Evolutionary conservation across 1,140 invertebrate species (phyloP).

Genomic region (Solenopsis fugax): DNA sequence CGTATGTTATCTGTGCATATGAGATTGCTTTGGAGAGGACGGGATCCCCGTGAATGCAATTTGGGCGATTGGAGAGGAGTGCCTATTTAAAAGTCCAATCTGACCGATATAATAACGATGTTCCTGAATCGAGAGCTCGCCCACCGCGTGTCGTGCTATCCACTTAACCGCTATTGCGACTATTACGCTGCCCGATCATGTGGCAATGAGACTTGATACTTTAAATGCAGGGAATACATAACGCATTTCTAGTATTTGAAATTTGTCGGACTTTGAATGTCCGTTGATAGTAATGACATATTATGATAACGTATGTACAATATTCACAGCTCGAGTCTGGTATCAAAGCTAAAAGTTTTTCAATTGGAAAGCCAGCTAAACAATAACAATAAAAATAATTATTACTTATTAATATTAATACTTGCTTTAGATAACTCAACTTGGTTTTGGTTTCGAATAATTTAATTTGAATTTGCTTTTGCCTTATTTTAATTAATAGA

Average conservation of each 20-base stretch:
- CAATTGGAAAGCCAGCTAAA: neutral
- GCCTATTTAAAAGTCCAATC: constrained; percentile 48
- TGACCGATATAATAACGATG: constrained; percentile 27
- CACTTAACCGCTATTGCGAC: constrained; percentile 50
- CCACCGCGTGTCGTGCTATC: constrained; percentile 34
- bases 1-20: neutral
- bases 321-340: neutral
- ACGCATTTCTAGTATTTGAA: constrained; percentile 26
- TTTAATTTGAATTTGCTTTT: too few relatives aligned
- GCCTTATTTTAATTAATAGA: too few relatives aligned
- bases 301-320: too few relatives aligned
- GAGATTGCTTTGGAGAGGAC: neutral
- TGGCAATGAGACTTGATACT: neutral
- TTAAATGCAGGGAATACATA: constrained; percentile 3
- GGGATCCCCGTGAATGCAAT: constrained; percentile 2
- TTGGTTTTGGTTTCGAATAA: too few relatives aligned
- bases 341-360: neutral
- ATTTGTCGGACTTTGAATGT: neutral
- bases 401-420: neutral
- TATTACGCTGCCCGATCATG: constrained; percentile 44
- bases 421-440: neutral
- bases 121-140: constrained; percentile 13
- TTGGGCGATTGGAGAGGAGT: constrained; percentile 31
- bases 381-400: neutral
- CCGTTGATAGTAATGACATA: neutral